Evolutionary conservation across 2,113 vertebrate species (phyloP), one percentile per base, ranked within the genome.

Genomic region (Pseudorasbora parva): DNA sequence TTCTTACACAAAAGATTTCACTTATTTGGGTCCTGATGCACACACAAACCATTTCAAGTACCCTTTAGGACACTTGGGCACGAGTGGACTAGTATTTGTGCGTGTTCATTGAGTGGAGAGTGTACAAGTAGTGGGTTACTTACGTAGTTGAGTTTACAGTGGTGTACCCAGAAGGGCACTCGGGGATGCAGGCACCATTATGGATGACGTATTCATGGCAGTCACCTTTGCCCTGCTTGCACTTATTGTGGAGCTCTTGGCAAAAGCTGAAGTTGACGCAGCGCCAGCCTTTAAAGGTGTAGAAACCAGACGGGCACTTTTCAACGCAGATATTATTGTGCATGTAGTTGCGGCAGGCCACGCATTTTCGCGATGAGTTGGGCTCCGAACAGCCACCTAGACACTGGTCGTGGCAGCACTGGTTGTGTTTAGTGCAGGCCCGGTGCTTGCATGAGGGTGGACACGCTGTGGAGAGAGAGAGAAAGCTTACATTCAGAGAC

Each of bases 91-190:
- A 60, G 59, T 56, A 59, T 60, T 60, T 60, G 59, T 47, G 73
- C n/a, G 14, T 23, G 66, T 75, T 81, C 9, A 30, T 6, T 19
- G n/a, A 41, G 49, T 59, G 9, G 15, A 33, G 43, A 47, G 45
- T 1, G 7, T 23, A 14, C 3, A 49, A 74, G 60, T 68, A 33
- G 60, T 1, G 47, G 4, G 60, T 43, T 72, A 95, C 97, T 99
- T 90, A 99, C 98, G 94, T 92, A 91, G 95, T 97, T 84, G 96
- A 95, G 85, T 97, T 98, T 93, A 96, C 92, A 27, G 94, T 97
- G 14, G 94, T 94, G 93, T 96, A 99, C 0, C 97, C 97, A 0
- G 98, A 98, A 0, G 98, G 98, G 80, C 98, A 99, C 66, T 97
- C 97, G 0, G 94, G 93, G 56, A 97, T 89, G 4, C 97, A 99